Evolutionary conservation across 2,113 vertebrate genomes (phyloP), one percentile per base, ranked within the genome.

Genomic region (Poeciliopsis turrubarensis): DNA sequence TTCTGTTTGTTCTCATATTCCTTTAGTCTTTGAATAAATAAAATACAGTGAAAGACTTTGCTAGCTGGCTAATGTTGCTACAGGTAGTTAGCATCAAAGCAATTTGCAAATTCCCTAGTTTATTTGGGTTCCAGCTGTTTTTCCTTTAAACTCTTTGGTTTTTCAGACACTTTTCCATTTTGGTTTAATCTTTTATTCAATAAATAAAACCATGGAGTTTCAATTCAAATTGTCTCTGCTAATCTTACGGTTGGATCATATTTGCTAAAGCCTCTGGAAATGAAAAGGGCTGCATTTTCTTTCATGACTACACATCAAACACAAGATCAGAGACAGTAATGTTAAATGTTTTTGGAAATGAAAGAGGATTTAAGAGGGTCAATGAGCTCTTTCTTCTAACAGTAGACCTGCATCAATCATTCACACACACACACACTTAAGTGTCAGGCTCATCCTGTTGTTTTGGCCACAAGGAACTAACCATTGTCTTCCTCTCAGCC

Each of bases 361-460:
- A 78, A 67, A 51, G 5, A 31, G 31, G 31, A 60, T 51, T 70
- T 34, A 73, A 60, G 22, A 13, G 11, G 4, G 26, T 72, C 29
- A 63, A n/a, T 54, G 25, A 77, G 31, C 70, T 67, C 64, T 72
- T 71, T 73, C 68, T 83, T 54, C 19, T 32, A 68, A 26, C 37
- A 37, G 30, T 6, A 75, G 65, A 31, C 32, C 77, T 68, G 68
- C 77, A 68, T 81, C 44, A 64, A 64, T 70, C 64, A 65, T 30
- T 17, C 60, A 29, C 19, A 72, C 77, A 61, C 70, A 78, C 82
- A 76, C 70, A 62, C 75, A 77, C 70, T 51, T 41, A 81, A 70
- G 75, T 87, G 71, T 60, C 68, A 68, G n/a, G 82, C 83, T 89
- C 91, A 91, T 93, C 92, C 92, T 93, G 92, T 93, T 93, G 90